These are phyloP conservation scores for Coecobrya sp. DNA, from an alignment of 2,888 invertebrate genomes.

Conservation along the genomic window DNA sequence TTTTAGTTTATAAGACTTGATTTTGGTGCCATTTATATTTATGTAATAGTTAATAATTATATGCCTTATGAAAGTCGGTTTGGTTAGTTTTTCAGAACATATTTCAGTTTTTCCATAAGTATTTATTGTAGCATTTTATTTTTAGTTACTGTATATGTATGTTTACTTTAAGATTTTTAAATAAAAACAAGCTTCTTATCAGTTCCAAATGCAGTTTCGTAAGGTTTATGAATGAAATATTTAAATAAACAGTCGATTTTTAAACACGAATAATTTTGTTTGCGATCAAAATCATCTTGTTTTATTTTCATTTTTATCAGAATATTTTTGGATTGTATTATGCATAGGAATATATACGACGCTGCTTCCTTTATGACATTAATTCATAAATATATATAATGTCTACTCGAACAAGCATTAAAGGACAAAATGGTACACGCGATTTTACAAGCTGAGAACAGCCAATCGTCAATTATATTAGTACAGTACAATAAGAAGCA, in stretches of 20 bases:
- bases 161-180: too few species aligned
- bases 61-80: too few species aligned
- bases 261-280: not conserved
- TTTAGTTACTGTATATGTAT: too few species aligned
- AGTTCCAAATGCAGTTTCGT: too few species aligned
- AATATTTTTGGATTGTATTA: conserved; percentile 22
- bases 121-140: too few species aligned
- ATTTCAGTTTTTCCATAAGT: too few species aligned
- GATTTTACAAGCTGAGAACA: not conserved
- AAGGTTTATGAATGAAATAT: too few species aligned
- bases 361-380: conserved; percentile 26
- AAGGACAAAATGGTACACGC: conserved; percentile 21
- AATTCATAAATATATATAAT: conserved; percentile 28
- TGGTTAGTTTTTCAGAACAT: too few species aligned
- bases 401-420: not conserved
- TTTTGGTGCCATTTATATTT: too few species aligned
- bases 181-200: too few species aligned
- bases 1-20: too few species aligned
- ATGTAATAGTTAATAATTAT: too few species aligned
- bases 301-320: conserved; percentile 19
- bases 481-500: conserved; percentile 16
- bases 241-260: not conserved
- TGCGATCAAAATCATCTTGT: conserved; percentile 38
- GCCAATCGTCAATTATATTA: not conserved
- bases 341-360: conserved; percentile 3